Base-by-base conservation (phyloP, 2,797 vertebrate genomes). In the Artibeus jamaicensis region DNA sequence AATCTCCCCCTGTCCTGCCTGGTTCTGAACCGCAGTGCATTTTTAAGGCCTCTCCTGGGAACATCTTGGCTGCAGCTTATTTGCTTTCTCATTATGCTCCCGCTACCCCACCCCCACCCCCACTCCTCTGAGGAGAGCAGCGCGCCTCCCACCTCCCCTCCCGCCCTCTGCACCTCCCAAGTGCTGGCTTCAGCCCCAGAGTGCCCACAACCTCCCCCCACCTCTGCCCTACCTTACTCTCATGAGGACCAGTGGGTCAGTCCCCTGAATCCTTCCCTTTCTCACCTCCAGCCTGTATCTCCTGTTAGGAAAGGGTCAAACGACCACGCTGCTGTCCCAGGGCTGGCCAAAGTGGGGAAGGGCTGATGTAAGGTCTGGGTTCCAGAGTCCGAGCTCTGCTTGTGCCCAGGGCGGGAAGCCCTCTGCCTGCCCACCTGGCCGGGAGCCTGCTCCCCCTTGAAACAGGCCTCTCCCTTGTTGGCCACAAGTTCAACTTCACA, bases 171-270 rank as follows among this genome's bases (percentile, higher is more conserved):
- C 2, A 14, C 14, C 55, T 50, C 15, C 73, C 0, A 10, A 6
- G 65, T 2, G 34, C 32, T 26, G 3, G 24, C 55, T 18, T 44
- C 76, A 53, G 92, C 15, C 73, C 83, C n/a, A 24, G 32, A 2
- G 7, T 71, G 55, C 59, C 57, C 32, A 21, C 44, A 8, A 5
- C 57, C 11, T 29, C 24, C 26, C 57, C 7, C 42, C 82, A 6
- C 44, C 11, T 44, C 46, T 9, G 3, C 53, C 57, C 70, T 34
- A 16, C 15, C 83, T 48, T 34, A 26, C 73, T 96, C 77, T 89
- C 50, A 19, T 94, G 53, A 86, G 55, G 76, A 70, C 90, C 78
- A 84, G 67, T 21, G 76, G 32, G 42, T 46, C 59, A 46, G 42
- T 22, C 48, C 65, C 46, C 24, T 3, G 9, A 65, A 70, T 67